These are phyloP conservation scores for Watsonalla binaria DNA, from an alignment of 2,888 invertebrate species.

Conservation along the genomic window DNA sequence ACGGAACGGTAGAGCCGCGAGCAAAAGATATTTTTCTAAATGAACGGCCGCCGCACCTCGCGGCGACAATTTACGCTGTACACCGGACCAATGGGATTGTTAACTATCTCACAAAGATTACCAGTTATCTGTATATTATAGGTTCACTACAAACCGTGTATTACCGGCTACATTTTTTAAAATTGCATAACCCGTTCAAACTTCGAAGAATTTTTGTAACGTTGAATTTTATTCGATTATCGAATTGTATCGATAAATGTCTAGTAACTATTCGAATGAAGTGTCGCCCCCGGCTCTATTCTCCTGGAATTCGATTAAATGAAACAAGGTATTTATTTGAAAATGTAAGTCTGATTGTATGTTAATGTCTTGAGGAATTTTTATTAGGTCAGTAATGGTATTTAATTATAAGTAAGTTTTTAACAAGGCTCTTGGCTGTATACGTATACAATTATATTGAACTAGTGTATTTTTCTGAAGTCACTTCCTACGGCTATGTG, in stretches of 20 bases:
- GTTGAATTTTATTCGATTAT: neutral
- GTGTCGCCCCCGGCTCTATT: neutral
- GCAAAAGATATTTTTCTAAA: conserved; percentile 43
- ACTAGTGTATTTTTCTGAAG: too few species aligned
- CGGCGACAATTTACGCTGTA: conserved; percentile 70
- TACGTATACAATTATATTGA: too few species aligned
- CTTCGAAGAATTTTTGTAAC: neutral
- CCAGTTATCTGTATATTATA: conserved; percentile 57
- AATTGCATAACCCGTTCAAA: conserved; percentile 27
- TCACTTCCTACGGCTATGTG: too few species aligned
- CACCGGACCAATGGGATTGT: conserved; percentile 60
- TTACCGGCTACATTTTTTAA: conserved; percentile 18
- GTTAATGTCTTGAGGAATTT: neutral
- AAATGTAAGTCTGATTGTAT: too few species aligned
- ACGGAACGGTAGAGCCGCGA: conserved; percentile 9
- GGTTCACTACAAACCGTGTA: conserved; percentile 36
- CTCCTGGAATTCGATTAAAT: neutral
- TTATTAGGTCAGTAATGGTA: neutral
- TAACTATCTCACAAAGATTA: conserved; percentile 68
- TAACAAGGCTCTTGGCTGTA: too few species aligned
- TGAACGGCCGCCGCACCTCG: conserved; percentile 46
- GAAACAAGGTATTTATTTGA: neutral
- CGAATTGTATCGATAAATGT: neutral
- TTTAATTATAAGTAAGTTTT: too few species aligned
- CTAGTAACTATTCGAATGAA: neutral